These are phyloP conservation scores for Notamacropus eugenii DNA, from an alignment of 2,797 vertebrate species.

Conservation along the genomic window DNA sequence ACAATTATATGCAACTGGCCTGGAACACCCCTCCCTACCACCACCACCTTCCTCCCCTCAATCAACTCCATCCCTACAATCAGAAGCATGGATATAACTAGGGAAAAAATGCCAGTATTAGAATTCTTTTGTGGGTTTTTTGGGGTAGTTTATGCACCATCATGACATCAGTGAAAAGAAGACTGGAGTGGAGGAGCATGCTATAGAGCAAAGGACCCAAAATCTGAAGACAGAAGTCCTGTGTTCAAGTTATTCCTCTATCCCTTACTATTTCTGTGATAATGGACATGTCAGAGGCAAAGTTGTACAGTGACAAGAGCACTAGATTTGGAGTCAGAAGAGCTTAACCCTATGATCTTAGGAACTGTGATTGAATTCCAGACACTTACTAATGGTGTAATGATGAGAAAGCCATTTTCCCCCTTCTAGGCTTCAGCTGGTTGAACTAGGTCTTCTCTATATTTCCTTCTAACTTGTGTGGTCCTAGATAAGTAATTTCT, in stretches of 20 bases:
- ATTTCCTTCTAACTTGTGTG: neutral
- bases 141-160: neutral
- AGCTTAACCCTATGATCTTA: neutral
- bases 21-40: conserved; percentile 42
- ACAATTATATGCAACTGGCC: conserved; percentile 76
- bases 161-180: neutral
- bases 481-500: neutral
- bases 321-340: neutral
- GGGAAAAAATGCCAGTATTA: conserved; percentile 52
- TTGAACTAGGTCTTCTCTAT: neutral
- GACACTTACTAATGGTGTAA: neutral
- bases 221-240: neutral
- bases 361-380: neutral
- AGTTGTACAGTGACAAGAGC: neutral
- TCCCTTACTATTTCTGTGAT: neutral
- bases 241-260: neutral
- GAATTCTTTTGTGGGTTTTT: conserved; percentile 14
- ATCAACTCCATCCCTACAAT: conserved; percentile 1
- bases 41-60: neutral
- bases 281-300: neutral
- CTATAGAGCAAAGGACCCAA: neutral
- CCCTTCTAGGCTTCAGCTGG: neutral
- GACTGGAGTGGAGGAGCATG: neutral
- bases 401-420: neutral
- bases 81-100: conserved; percentile 60